Evolutionary conservation across 2,888 invertebrate genomes (phyloP).

Genomic region (Netelia melanura): DNA sequence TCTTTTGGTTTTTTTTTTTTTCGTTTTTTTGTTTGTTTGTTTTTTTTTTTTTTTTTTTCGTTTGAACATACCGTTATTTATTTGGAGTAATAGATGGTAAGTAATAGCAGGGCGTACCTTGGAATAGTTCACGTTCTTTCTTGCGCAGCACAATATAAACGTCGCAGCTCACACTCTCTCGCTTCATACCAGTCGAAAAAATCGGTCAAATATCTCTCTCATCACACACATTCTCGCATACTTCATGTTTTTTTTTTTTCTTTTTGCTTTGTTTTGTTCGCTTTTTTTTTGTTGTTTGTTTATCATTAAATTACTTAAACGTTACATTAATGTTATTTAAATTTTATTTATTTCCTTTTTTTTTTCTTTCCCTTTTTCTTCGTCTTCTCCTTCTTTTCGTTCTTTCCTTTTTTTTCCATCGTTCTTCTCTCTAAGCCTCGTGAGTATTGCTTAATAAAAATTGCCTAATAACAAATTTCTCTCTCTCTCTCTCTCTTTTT

Average conservation of each 20-base stretch:
- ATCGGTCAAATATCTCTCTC: slow-evolving; percentile 67
- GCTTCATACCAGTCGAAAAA: slow-evolving; percentile 71
- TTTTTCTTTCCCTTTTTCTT: slow-evolving; percentile 36
- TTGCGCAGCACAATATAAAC: slow-evolving; percentile 85
- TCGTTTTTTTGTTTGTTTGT: slow-evolving; percentile 61
- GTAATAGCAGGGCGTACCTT: slow-evolving; percentile 85
- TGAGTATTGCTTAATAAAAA: slow-evolving; percentile 82
- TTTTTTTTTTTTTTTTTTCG: slow-evolving; percentile 71
- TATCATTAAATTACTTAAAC: slow-evolving; percentile 67
- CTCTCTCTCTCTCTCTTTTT: slow-evolving; percentile 46
- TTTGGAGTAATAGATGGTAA: slow-evolving; percentile 83
- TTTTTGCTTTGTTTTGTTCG: slow-evolving; percentile 61
- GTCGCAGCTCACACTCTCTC: slow-evolving; percentile 83
- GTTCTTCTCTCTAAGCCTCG: slow-evolving; percentile 79
- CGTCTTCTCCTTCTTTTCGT: slow-evolving; percentile 59
- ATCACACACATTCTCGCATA: slow-evolving; percentile 69
- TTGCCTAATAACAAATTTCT: slow-evolving; percentile 80
- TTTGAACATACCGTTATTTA: slow-evolving; percentile 81
- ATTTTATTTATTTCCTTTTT: slow-evolving; percentile 59
- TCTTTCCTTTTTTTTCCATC: slow-evolving; percentile 38
- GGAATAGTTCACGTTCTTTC: slow-evolving; percentile 85
- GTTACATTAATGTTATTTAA: slow-evolving; percentile 63
- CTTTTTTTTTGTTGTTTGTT: slow-evolving; percentile 63
- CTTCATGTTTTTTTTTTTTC: slow-evolving; percentile 58
- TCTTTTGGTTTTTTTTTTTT: slow-evolving; percentile 69